phyloP scores from a whole-genome alignment of 2,888 invertebrate genomes.

The Fragum sueziense region DNA sequence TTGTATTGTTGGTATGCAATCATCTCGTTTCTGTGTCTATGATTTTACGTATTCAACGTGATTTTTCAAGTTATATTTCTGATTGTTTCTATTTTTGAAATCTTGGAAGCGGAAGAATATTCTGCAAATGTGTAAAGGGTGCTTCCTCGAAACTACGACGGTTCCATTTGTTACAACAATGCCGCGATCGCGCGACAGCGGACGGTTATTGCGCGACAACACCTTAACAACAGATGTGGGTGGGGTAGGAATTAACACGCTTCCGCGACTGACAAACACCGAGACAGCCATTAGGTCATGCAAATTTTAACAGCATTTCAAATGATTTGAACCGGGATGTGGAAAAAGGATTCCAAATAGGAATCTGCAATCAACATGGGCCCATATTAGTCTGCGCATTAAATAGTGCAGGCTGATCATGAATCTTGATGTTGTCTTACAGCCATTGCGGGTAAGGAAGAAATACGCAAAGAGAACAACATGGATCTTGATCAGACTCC shows the following conservation, averaged over 20 bases:
- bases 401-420: background rate
- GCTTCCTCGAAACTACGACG: background rate
- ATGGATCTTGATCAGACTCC: too few relatives aligned
- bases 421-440: background rate
- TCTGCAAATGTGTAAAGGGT: background rate
- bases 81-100: too few relatives aligned
- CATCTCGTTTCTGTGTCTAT: too few relatives aligned
- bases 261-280: slow-evolving; percentile 20
- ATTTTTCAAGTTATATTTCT: too few relatives aligned
- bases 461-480: background rate
- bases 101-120: too few relatives aligned
- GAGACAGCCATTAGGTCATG: slow-evolving; percentile 19
- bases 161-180: background rate
- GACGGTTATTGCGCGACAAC: slow-evolving; percentile 49
- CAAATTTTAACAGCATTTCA: slow-evolving; percentile 15
- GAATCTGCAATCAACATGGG: background rate
- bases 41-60: too few relatives aligned
- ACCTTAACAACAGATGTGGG: slow-evolving; percentile 48
- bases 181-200: background rate
- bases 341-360: background rate
- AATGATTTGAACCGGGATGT: background rate
- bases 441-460: background rate
- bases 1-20: too few relatives aligned
- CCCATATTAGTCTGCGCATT: background rate
- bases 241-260: slow-evolving; percentile 48